phyloP scores from a whole-genome alignment of 53 echinoderm and acorn worm species.

The Zoroaster sp. region DNA sequence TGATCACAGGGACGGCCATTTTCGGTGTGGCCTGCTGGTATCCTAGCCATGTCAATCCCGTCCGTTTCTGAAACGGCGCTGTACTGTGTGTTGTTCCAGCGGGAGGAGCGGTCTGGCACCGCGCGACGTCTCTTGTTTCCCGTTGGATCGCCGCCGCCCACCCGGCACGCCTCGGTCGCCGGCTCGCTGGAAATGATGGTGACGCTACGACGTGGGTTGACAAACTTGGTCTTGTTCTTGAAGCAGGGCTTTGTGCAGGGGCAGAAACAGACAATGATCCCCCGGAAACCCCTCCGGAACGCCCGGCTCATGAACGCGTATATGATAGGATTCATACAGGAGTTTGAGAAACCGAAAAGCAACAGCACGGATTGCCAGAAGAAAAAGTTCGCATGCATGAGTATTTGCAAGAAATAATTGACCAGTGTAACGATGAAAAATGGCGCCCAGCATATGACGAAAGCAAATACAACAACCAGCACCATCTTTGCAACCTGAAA shows the following conservation, averaged over 20 bases:
- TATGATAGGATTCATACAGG: conserved; percentile 87
- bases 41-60: conserved; percentile 15
- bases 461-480: conserved; percentile 81
- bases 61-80: conserved; percentile 42
- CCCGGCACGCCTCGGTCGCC: conserved; percentile 37
- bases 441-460: conserved; percentile 84
- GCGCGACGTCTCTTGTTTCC: conserved; percentile 39
- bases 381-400: conserved; percentile 65
- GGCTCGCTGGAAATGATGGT: conserved; percentile 66
- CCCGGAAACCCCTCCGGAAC: conserved; percentile 82
- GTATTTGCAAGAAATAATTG: conserved; percentile 38
- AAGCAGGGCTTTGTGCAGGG: conserved; percentile 50
- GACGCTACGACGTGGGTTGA: conserved; percentile 48
- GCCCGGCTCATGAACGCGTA: conserved; percentile 89
- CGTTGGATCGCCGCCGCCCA: conserved; percentile 13
- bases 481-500: conserved; percentile 98
- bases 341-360: conserved; percentile 74
- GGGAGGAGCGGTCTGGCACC: conserved; percentile 40
- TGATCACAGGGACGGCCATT: conserved; percentile 12
- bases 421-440: conserved; percentile 68
- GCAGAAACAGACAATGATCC: conserved; percentile 71
- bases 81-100: conserved; percentile 74
- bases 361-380: conserved; percentile 69
- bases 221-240: conserved; percentile 49
- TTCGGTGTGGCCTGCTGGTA: neutral